These are phyloP conservation scores for Clarias magur DNA, from an alignment of 2,113 vertebrate species.

Conservation along the genomic window DNA sequence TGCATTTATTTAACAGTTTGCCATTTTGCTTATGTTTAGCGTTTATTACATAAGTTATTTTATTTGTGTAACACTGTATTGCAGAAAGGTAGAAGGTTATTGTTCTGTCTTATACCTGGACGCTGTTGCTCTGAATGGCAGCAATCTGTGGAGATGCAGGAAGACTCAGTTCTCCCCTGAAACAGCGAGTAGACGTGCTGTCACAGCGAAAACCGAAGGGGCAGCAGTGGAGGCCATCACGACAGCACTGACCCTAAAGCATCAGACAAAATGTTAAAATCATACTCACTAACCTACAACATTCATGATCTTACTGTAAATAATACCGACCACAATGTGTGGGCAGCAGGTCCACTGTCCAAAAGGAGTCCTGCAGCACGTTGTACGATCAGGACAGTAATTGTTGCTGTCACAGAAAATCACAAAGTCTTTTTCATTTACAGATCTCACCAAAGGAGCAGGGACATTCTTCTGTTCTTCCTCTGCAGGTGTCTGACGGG, in stretches of 20 bases:
- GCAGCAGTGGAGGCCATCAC: slow-evolving; percentile 65
- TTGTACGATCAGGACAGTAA: slow-evolving; percentile 51
- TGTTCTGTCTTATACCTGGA: no score
- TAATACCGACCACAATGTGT: slow-evolving; percentile 55
- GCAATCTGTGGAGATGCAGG: slow-evolving; percentile 38
- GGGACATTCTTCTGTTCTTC: not conserved
- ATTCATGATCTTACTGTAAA: not conserved
- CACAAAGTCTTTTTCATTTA: not conserved
- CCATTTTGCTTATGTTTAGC: not conserved
- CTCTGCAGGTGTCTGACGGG: slow-evolving; percentile 50
- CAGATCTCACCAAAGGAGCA: not conserved
- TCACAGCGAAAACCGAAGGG: slow-evolving; percentile 61
- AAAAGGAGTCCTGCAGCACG: slow-evolving; percentile 62
- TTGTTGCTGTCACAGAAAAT: slow-evolving; percentile 59
- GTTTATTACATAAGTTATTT: not conserved
- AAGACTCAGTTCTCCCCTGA: slow-evolving; percentile 48
- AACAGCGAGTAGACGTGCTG: slow-evolving; percentile 47
- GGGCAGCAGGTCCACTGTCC: slow-evolving; percentile 65
- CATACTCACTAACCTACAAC: not conserved
- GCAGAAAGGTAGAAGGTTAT: not conserved
- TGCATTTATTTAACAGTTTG: not conserved
- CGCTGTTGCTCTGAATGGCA: no score
- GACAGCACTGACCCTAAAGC: slow-evolving; percentile 66
- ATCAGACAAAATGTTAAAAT: not conserved
- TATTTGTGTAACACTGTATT: not conserved